Evolutionary conservation across 2,797 vertebrate genomes (phyloP), one percentile per base, ranked within the genome.

Genomic region (Tangara arthus): DNA sequence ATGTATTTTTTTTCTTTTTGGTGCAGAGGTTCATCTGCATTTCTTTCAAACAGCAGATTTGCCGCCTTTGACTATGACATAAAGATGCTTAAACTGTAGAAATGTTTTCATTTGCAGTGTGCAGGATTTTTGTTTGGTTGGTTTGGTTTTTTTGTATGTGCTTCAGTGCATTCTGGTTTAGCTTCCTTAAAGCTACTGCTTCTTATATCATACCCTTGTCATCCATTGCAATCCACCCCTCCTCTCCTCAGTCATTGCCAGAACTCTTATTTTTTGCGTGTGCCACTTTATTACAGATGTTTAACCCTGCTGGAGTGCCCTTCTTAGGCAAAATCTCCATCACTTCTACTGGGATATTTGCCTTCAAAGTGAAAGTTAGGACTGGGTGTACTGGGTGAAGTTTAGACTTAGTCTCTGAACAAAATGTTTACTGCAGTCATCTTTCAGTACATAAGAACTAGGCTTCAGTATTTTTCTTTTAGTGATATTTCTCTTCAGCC

Each of bases 1-100:
- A 78, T 97, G 96, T 98, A 94, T 95, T 94, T 97, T 96, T 96
- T 98, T 98, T 94, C 26, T 94, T 97, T 98, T 97, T 49, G 94
- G 72, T 93, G 97, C 94, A 96, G 98, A 97, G 88, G 84, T 96
- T 97, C 97, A 97, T 97, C 96, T 97, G 98, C 97, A 97, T 98
- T 98, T 97, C 86, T 97, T 97, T 96, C 87, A 92, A 97, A 95
- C 92, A 87, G 63, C 93, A 84, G 79, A 96, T 95, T 91, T 97
- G 66, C 90, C 66, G 82, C 96, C 90, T 95, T 94, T 96, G 90
- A 95, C 84, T 95, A 73, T 96, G 94, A 95, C 94, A 82, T 90
- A 82, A 91, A 96, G 47, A 92, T 65, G 93, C 97, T 97, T 92
- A 87, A 96, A 89, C 49, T 95, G 60, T 95, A 91, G 84, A 93